Evolutionary conservation across 1,140 invertebrate genomes (phyloP), one percentile per base, ranked within the genome.

Genomic region (Orchesella cincta): DNA sequence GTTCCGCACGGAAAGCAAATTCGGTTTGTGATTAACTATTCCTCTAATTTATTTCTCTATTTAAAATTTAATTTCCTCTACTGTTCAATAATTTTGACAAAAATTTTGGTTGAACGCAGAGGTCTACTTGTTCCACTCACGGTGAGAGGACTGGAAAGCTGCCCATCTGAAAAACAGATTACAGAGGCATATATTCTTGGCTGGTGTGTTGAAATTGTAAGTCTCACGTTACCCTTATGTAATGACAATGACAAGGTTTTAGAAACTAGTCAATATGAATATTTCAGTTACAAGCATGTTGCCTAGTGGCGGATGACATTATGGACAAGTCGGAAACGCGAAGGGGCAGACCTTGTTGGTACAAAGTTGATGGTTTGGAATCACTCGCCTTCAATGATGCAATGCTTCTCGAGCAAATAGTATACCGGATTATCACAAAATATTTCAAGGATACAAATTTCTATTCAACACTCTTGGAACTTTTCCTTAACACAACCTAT

Each of bases 261-360:
- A 33, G n/a, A 67, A 33, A 14, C 23, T 33, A n/a, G n/a, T 23
- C 8, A n/a, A n/a, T 26, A 18, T 57, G 54, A 64, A 57, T 71
- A 26, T 52, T 54, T n/a, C 33, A 71, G 82, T 91, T 39, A 5
- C 96, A 98, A 88, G 91, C 93, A 26, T 94, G 91, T 84, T 93
- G 96, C 79, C 85, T 98, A 2, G 86, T 98, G 0, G 83, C 90
- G 12, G 96, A 98, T 86, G 97, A 99, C 85, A 91, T 99, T 20
- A 95, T 98, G 91, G 96, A 99, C 85, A 85, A 89, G 26, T 92
- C 93, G n/a, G 86, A 89, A 77, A 92, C 90, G 34, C 87, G 97
- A 23, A 88, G 97, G 76, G 94, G 95, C 29, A 89, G 92, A 78
- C 91, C 91, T 0, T 96, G 95, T 85, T 99, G 97, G 97, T 93